Percentiles rank a stretch among this genome's conserved stretches.
These are phyloP conservation scores for Hydroisotoma schaefferi DNA, from an alignment of 2,888 invertebrate genomes.

Conservation along the genomic window DNA sequence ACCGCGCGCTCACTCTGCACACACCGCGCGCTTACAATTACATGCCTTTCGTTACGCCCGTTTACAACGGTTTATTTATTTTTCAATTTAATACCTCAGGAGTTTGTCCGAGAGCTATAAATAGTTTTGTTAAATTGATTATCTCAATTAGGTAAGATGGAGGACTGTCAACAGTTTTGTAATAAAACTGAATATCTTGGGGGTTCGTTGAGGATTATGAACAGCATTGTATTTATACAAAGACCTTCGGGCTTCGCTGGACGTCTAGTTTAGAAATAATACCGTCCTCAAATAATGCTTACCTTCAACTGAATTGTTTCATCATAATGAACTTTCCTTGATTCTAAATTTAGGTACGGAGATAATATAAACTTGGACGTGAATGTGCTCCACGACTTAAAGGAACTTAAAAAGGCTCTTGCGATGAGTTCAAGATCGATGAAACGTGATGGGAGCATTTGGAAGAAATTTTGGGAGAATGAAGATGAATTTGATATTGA, in stretches of 20 bases:
- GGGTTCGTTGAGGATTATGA: background rate
- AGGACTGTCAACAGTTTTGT: no score
- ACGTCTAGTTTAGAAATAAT: background rate
- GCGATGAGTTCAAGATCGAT: slow-evolving; percentile 45
- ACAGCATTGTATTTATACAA: background rate
- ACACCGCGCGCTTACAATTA: no score
- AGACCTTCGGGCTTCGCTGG: background rate
- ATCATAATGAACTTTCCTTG: background rate
- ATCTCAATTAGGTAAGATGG: no score
- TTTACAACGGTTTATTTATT: no score
- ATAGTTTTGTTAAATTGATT: no score
- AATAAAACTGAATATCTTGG: no score
- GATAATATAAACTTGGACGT: slow-evolving; percentile 51
- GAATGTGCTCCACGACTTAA: slow-evolving; percentile 48
- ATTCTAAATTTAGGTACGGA: slow-evolving; percentile 43
- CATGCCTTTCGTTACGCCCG: no score
- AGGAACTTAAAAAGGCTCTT: slow-evolving; percentile 48
- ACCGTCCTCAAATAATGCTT: background rate
- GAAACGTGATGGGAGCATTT: slow-evolving; percentile 48
- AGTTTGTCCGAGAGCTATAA: no score
- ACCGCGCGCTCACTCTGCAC: no score
- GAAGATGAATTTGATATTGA: slow-evolving; percentile 56
- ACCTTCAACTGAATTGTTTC: background rate
- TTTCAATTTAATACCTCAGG: no score
- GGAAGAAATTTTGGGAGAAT: slow-evolving; percentile 49